Percentiles rank a stretch among this genome's conserved stretches.
Conservation (phyloP, 2,797 vertebrate genomes). For the Tapera naevia region DNA sequence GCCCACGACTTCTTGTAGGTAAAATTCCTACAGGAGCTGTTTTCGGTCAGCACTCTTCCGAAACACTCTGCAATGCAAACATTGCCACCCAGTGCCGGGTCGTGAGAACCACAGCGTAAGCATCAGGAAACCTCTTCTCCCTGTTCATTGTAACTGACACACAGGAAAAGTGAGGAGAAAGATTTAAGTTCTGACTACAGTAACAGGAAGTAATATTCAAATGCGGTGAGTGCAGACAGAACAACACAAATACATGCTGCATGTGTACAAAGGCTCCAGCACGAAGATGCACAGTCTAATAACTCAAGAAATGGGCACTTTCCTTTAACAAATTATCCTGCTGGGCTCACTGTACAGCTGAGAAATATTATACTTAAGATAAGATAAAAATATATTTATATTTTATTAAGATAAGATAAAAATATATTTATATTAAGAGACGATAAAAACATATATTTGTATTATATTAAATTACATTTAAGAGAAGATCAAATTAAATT, state of each 20-base stretch:
- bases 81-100: slow-evolving; percentile 13
- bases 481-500: no score
- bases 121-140: not conserved
- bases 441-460: no score
- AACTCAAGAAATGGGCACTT: not conserved
- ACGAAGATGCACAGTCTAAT: not conserved
- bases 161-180: not conserved
- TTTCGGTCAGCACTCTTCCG: not conserved
- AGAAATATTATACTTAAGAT: not conserved
- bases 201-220: not conserved
- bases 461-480: no score
- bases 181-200: not conserved
- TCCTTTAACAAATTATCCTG: not conserved
- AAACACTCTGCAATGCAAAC: not conserved
- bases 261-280: not conserved
- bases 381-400: no score
- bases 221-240: not conserved
- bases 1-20: not conserved
- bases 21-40: not conserved
- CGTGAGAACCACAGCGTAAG: not conserved
- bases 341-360: not conserved
- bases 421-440: no score
- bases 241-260: not conserved
- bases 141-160: not conserved
- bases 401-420: no score